These are phyloP conservation scores for Platalea minor DNA, from an alignment of 2,797 vertebrate genomes.

Conservation along the genomic window DNA sequence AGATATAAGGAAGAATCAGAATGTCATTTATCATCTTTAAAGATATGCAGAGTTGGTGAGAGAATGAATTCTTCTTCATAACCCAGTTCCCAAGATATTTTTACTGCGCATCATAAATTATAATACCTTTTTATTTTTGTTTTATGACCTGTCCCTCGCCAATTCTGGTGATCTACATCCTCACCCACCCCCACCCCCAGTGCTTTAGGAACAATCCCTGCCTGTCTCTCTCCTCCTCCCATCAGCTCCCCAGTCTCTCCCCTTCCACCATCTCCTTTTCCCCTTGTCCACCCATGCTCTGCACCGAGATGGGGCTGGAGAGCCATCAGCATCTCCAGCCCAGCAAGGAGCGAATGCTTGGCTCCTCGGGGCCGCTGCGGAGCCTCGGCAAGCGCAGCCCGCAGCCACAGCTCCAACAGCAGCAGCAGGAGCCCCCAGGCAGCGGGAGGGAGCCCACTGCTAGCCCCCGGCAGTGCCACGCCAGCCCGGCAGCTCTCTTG, in stretches of 20 bases:
- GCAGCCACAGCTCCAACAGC: neutral
- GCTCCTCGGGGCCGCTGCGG: neutral
- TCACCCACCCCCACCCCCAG: neutral
- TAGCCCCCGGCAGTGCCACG: neutral
- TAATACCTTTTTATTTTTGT: conserved; percentile 66
- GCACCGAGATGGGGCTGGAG: neutral
- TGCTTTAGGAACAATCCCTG: conserved; percentile 38
- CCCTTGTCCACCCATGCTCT: neutral
- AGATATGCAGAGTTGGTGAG: neutral
- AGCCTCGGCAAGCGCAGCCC: neutral
- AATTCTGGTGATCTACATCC: conserved; percentile 63
- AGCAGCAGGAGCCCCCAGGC: neutral
- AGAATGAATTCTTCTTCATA: conserved; percentile 54
- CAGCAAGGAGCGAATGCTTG: neutral
- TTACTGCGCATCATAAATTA: conserved; percentile 70
- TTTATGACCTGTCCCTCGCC: conserved; percentile 69
- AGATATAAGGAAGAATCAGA: neutral
- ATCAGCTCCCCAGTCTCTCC: neutral
- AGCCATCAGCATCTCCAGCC: neutral
- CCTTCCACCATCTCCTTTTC: neutral
- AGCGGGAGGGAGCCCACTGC: neutral
- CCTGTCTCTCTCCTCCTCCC: conserved; percentile 18
- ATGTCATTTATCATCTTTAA: conserved; percentile 38
- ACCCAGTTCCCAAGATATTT: conserved; percentile 40
- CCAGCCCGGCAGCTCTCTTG: neutral